phyloP scores from a whole-genome alignment of 1,140 invertebrate genomes.

The Euborellia annulipes region DNA sequence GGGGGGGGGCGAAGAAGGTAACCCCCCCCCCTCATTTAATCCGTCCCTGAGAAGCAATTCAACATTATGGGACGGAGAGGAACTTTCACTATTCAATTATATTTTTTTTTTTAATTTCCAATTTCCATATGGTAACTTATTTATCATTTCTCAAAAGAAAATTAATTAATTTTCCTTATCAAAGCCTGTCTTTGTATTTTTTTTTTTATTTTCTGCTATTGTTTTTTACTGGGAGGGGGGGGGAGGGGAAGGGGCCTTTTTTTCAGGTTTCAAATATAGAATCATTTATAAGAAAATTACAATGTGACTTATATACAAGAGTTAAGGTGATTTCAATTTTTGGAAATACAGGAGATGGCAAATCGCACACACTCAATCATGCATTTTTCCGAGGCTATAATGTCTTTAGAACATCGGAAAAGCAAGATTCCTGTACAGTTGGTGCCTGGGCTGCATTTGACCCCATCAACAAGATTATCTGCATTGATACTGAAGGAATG shows the following conservation, averaged over 20 bases:
- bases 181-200: neutral
- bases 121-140: too few relatives aligned
- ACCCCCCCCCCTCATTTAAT: too few relatives aligned
- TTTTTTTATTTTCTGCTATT: neutral
- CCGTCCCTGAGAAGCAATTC: too few relatives aligned
- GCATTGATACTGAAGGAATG: slow-evolving; percentile 68
- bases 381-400: slow-evolving; percentile 60
- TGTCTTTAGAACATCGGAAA: slow-evolving; percentile 55
- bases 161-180: neutral
- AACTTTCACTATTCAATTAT: too few relatives aligned
- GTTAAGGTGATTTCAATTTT: slow-evolving; percentile 78
- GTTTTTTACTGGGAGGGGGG: too few relatives aligned
- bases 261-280: slow-evolving; percentile 33
- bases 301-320: slow-evolving; percentile 30
- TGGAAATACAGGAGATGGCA: slow-evolving; percentile 76
- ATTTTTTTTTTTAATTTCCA: too few relatives aligned
- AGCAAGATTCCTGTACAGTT: slow-evolving; percentile 58
- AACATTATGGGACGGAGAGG: too few relatives aligned
- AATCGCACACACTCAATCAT: slow-evolving; percentile 68
- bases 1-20: too few relatives aligned
- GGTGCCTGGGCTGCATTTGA: slow-evolving; percentile 70
- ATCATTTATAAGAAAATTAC: slow-evolving; percentile 32
- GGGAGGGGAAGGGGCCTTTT: too few relatives aligned
- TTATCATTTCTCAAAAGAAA: neutral
- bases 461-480: slow-evolving; percentile 42